phyloP scores from a whole-genome alignment of 2,113 vertebrate genomes.

The Plotosus lineatus region DNA sequence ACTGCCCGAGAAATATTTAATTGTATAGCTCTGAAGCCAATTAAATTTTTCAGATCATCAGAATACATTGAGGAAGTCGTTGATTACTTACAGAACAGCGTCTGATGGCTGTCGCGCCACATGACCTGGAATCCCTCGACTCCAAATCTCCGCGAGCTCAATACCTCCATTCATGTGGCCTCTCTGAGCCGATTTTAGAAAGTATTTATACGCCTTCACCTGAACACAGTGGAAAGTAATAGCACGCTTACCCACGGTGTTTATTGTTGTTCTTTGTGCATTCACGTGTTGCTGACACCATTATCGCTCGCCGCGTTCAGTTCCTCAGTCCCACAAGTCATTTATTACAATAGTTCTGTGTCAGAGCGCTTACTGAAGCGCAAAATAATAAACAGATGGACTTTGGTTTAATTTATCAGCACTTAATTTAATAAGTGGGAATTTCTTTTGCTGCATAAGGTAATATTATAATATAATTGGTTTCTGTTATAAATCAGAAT shows the following conservation, averaged over 20 bases:
- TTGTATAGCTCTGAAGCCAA: background rate
- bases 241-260: background rate
- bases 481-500: background rate
- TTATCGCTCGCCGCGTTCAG: background rate
- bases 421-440: background rate
- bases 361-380: background rate
- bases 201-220: conserved; percentile 74
- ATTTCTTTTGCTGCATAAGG: background rate
- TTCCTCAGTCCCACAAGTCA: background rate
- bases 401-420: background rate
- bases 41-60: background rate
- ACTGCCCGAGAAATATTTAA: background rate
- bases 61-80: background rate
- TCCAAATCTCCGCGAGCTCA: conserved; percentile 69
- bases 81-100: conserved; percentile 67
- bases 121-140: conserved; percentile 66
- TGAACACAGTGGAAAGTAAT: conserved; percentile 47
- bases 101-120: conserved; percentile 66
- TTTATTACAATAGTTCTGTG: background rate
- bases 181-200: conserved; percentile 70
- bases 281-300: background rate
- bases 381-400: background rate
- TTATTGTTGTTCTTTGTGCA: conserved; percentile 9
- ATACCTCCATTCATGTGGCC: conserved; percentile 68
- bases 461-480: background rate